A percentile compares a stretch with the other conserved stretches of the same genome.
phyloP scores from a whole-genome alignment of 2,888 invertebrate species.

The Diaprepes abbreviatus region DNA sequence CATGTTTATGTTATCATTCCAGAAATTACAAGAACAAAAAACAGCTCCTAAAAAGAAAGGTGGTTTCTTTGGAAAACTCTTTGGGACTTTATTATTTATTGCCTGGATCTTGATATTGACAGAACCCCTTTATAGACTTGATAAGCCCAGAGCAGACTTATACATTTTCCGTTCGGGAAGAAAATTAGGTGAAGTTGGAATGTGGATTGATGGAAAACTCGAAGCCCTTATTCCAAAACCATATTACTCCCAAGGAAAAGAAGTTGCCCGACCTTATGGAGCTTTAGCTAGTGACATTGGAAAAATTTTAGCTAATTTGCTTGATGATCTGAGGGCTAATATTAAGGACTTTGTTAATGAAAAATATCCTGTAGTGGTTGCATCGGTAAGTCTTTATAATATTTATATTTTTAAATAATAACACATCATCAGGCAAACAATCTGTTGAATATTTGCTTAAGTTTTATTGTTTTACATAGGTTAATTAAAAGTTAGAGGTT shows the following conservation, averaged over 20 bases:
- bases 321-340: conserved; percentile 55
- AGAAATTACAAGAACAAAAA: conserved; percentile 38
- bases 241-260: conserved; percentile 72
- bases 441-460: too few relatives aligned
- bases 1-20: conserved; percentile 23
- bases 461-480: too few relatives aligned
- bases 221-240: conserved; percentile 80
- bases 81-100: conserved; percentile 24
- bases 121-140: conserved; percentile 28
- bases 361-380: conserved; percentile 69
- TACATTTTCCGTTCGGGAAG: conserved; percentile 32
- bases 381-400: conserved; percentile 74
- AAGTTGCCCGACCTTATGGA: conserved; percentile 74
- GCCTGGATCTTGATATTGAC: conserved; percentile 15
- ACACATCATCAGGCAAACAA: too few relatives aligned
- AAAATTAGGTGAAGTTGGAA: conserved; percentile 62
- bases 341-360: conserved; percentile 52
- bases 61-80: conserved; percentile 26
- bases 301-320: conserved; percentile 70
- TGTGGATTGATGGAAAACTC: conserved; percentile 76
- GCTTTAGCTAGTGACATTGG: conserved; percentile 74
- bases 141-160: conserved; percentile 35
- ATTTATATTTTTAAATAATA: too few relatives aligned
- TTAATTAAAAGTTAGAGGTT: too few relatives aligned
- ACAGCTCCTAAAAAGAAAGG: conserved; percentile 3